These are phyloP conservation scores for Diplolepis rosae DNA, from an alignment of 2,888 invertebrate species.

Conservation along the genomic window DNA sequence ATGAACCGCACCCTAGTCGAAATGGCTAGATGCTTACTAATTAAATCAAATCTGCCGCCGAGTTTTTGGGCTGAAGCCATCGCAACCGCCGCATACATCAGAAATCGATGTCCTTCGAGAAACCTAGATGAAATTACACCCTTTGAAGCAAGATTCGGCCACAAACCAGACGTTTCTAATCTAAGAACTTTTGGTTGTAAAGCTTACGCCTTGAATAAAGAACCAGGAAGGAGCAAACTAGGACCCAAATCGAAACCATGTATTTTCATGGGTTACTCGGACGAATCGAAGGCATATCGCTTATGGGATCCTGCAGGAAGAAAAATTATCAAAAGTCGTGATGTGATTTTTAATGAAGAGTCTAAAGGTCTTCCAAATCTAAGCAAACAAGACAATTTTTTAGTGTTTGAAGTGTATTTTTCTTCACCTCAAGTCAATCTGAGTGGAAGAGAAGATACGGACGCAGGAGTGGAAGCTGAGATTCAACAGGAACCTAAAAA, in stretches of 20 bases:
- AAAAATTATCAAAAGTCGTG: constrained; percentile 39
- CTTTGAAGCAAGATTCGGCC: constrained; percentile 35
- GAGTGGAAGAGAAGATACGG: too few relatives aligned
- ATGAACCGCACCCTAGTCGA: constrained; percentile 53
- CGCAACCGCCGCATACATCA: too few relatives aligned
- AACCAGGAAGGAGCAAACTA: constrained; percentile 34
- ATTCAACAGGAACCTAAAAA: not conserved
- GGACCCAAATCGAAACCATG: constrained; percentile 35
- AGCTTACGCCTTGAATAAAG: constrained; percentile 36
- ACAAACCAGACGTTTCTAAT: constrained; percentile 31
- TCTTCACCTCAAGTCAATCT: too few relatives aligned
- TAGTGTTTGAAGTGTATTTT: too few relatives aligned
- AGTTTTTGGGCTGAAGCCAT: constrained; percentile 58
- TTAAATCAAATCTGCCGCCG: constrained; percentile 49
- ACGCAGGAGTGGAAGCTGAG: too few relatives aligned
- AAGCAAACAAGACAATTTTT: too few relatives aligned
- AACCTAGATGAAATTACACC: constrained; percentile 41
- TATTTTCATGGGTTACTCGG: constrained; percentile 44
- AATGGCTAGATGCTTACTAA: constrained; percentile 51
- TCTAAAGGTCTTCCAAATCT: too few relatives aligned
- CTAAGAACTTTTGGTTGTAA: constrained; percentile 38
- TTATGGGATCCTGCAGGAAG: constrained; percentile 35
- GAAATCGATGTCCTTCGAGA: too few relatives aligned
- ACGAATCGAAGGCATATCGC: constrained; percentile 44
- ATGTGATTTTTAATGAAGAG: constrained; percentile 13